Evolutionary conservation across 2,888 invertebrate genomes (phyloP).

Genomic region (Heliconius erato): DNA sequence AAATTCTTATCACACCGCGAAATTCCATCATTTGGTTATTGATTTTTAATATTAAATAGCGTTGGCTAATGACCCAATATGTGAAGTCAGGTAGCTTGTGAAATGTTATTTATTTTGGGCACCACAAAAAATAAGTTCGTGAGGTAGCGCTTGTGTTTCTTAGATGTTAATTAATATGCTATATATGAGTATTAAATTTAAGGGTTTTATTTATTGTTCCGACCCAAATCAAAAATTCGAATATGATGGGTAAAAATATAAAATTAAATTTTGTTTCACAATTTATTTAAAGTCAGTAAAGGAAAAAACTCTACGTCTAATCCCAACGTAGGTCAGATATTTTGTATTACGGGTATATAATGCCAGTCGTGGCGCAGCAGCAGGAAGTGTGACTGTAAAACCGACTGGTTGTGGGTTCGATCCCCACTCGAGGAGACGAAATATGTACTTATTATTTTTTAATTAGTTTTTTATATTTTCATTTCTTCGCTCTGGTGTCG

Average conservation of each 20-base stretch:
- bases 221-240: not conserved
- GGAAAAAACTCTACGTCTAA: not conserved
- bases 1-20: conserved; percentile 18
- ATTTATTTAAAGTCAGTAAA: not conserved
- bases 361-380: not conserved
- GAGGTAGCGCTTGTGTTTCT: conserved; percentile 42
- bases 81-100: conserved; percentile 56
- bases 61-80: conserved; percentile 14
- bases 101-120: conserved; percentile 50
- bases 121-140: conserved; percentile 35
- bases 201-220: not conserved
- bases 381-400: no score
- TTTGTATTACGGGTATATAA: not conserved
- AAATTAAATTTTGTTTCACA: no score
- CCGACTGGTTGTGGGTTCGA: no score
- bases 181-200: not conserved
- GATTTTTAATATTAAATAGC: conserved; percentile 31
- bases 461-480: no score
- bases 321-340: not conserved
- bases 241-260: not conserved
- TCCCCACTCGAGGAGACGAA: no score
- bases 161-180: conserved; percentile 27
- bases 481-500: no score
- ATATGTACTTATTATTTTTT: no score
- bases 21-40: conserved; percentile 29